Base-by-base conservation (phyloP, 2,888 invertebrate species). In the Agrochola litura region DNA sequence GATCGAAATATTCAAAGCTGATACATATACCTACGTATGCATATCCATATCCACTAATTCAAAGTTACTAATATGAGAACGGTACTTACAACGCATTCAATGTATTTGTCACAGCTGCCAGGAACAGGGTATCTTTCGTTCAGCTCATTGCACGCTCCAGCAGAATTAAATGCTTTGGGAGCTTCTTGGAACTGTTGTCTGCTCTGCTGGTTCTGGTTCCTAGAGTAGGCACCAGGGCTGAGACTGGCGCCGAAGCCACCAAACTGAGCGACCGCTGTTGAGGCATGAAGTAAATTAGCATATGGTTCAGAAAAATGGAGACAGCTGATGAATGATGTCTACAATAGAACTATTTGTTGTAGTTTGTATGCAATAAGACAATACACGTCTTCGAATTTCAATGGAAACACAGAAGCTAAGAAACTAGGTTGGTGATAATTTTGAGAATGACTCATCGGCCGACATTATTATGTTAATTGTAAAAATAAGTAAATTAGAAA, bases 21-120 rank as follows among this genome's bases (percentile, higher is more conserved):
- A 41, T 3, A n/a, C n/a, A 10, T n/a, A n/a, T 65, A n/a, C n/a
- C n/a, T n/a, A 14, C 19, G 0, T 10, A 58, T 46, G 5, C 14
- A 22, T 60, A 12, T 9, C 14, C 12, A 58, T 19, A 43, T 19
- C n/a, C 37, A 46, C 8, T 10, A 46, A 22, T 60, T 12, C 1
- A 43, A 16, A 30, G 25, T 37, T 10, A 25, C 4, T 19, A 30
- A 30, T 43, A 30, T n/a, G 2, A 14, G 16, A 16, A 16, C 9
- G n/a, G 9, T 79, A 92, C 95, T 97, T 91, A 97, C 97, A 82
- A 96, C 93, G 91, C 98, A 98, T 91, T 98, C 98, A 76, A 98
- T 95, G 90, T 98, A 98, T 88, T 97, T 97, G 90, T 98, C 98
- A 90, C 98, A 98, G 91, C 98, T 98, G 16, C 97, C 97, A 0